Evolutionary conservation across 2,113 vertebrate genomes (phyloP).

Genomic region (Sarotherodon lohbergeri): DNA sequence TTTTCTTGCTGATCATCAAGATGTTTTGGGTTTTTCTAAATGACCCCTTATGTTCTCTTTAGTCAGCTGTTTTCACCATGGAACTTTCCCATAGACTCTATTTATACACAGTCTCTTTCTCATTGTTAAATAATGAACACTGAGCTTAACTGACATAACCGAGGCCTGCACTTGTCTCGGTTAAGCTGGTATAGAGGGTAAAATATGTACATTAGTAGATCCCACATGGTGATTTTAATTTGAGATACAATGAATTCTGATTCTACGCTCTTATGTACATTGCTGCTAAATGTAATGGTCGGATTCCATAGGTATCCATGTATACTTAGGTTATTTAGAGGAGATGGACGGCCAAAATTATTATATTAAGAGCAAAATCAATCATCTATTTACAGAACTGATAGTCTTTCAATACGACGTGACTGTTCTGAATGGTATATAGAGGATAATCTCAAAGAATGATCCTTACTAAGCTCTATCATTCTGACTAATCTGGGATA

Average conservation of each 20-base stretch:
- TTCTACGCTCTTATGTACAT: not conserved
- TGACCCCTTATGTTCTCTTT: not conserved
- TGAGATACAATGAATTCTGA: not conserved
- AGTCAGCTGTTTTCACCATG: not conserved
- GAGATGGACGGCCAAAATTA: not conserved
- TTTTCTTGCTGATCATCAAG: not conserved
- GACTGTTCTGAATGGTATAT: not conserved
- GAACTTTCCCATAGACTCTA: not conserved
- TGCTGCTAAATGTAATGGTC: not conserved
- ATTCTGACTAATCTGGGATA: constrained; percentile 9
- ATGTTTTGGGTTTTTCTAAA: not conserved
- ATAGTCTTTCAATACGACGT: not conserved
- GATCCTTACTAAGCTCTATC: not conserved
- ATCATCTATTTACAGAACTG: not conserved
- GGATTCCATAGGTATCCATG: not conserved
- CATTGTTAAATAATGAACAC: not conserved
- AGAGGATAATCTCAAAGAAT: not conserved
- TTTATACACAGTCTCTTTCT: not conserved
- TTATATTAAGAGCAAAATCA: not conserved
- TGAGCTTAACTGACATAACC: not conserved
- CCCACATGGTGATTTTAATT: not conserved
- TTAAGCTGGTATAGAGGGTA: not conserved
- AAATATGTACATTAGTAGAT: not conserved
- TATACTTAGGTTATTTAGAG: not conserved
- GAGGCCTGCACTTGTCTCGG: fast-evolving